phyloP scores from a whole-genome alignment of 2,797 vertebrate species.

The Darevskia nairensis region DNA sequence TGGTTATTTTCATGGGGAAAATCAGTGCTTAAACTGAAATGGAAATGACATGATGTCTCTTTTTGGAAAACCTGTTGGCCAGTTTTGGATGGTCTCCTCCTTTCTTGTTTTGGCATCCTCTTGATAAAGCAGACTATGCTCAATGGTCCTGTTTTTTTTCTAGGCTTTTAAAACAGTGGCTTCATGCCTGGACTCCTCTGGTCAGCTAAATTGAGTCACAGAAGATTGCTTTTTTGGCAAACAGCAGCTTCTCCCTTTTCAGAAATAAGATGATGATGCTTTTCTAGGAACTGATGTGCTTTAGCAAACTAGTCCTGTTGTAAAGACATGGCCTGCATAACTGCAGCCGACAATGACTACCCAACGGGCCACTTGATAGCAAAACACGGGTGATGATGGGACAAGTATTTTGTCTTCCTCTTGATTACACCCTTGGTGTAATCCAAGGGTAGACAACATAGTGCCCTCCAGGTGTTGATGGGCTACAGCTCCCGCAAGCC shows the following conservation, averaged over 20 bases:
- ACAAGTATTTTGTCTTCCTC: neutral
- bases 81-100: neutral
- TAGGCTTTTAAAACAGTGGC: neutral
- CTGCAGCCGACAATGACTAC: neutral
- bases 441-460: neutral
- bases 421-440: neutral
- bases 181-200: neutral
- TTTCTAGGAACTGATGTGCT: neutral
- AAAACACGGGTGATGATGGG: neutral
- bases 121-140: neutral
- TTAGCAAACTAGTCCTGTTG: neutral
- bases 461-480: neutral
- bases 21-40: neutral
- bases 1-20: neutral
- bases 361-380: neutral
- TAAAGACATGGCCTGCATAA: neutral
- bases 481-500: neutral
- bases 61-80: neutral
- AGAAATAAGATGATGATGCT: neutral
- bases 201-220: neutral
- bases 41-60: neutral
- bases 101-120: neutral
- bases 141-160: neutral
- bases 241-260: neutral
- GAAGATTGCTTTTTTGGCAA: conserved; percentile 1